Base-by-base conservation (phyloP, 2,113 vertebrate species). In the Danionella cerebrum region DNA sequence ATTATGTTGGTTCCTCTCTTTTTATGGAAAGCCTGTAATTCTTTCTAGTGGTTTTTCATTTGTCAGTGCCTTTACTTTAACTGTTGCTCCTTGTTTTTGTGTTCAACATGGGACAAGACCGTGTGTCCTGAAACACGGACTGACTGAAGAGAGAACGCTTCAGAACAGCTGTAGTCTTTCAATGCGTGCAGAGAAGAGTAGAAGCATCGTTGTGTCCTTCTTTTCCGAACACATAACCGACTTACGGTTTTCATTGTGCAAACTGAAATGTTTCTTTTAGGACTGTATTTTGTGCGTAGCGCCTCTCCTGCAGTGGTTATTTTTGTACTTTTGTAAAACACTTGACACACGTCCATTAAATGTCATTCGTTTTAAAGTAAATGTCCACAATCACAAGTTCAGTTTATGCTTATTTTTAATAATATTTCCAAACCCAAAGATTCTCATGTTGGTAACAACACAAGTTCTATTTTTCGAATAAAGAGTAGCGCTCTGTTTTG, bases 11-110 rank as follows among this genome's bases (percentile, higher is more conserved):
- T n/a, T 58, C 5, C 19, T 42, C 35, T 70, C 18, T 42, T 36
- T 36, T 31, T 42, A 42, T 53, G 27, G 29, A 24, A 57, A 58
- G n/a, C 13, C 44, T 36, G 31, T 52, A 9, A 35, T 13, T 27
- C 18, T 19, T 59, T 21, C 24, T 14, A 39, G 18, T 14, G 42
- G 27, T 63, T 66, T 60, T 57, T 57, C 50, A 41, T 70, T 67
- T 50, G 50, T 74, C 69, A 55, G 72, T 78, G 72, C 71, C 76
- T 78, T 78, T 35, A 65, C 47, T 65, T 47, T 55, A 65, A 69
- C 55, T 55, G 41, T 69, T 44, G 27, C 25, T 48, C 19, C 29
- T 65, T 31, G 14, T 39, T 52, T 44, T 31, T 52, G 48, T 62
- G 16, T 38, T 21, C 4, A 9, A 53, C 36, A 25, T 60, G 70